Conservation (phyloP, 2,113 vertebrate genomes). For the Pseudolaguvia tuberculata region DNA sequence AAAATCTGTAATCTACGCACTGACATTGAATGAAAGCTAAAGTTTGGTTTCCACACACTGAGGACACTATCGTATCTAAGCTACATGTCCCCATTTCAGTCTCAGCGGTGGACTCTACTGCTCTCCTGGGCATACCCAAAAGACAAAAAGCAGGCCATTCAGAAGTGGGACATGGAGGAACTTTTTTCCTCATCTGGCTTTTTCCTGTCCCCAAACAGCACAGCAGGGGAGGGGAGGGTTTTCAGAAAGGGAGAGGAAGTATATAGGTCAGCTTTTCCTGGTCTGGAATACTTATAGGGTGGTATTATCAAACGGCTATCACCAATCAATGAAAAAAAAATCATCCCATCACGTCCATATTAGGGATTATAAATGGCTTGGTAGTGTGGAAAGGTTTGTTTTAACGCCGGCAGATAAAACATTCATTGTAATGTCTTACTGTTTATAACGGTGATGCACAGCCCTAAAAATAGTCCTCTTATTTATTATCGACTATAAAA, state of each 20-base stretch:
- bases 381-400: neutral
- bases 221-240: slow-evolving; percentile 29
- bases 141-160: slow-evolving; percentile 63
- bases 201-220: slow-evolving; percentile 40
- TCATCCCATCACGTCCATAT: neutral
- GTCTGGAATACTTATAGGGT: slow-evolving; percentile 21
- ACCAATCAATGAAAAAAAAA: neutral
- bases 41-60: neutral
- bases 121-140: slow-evolving; percentile 35
- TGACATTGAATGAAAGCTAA: neutral
- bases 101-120: slow-evolving; percentile 28
- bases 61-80: slow-evolving; percentile 3
- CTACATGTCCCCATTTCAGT: slow-evolving; percentile 30
- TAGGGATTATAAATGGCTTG: neutral
- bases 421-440: neutral
- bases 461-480: neutral
- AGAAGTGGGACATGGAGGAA: slow-evolving; percentile 59
- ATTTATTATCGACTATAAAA: neutral
- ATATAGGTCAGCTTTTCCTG: slow-evolving; percentile 48
- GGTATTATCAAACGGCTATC: slow-evolving; percentile 9
- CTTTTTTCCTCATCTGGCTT: slow-evolving; percentile 42
- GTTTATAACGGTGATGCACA: neutral
- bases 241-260: slow-evolving; percentile 40
- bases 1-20: neutral
- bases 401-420: neutral